Evolutionary conservation across 2,797 vertebrate species (phyloP), one percentile per base, ranked within the genome.

Genomic region (Sebastiscus albofasciatus): DNA sequence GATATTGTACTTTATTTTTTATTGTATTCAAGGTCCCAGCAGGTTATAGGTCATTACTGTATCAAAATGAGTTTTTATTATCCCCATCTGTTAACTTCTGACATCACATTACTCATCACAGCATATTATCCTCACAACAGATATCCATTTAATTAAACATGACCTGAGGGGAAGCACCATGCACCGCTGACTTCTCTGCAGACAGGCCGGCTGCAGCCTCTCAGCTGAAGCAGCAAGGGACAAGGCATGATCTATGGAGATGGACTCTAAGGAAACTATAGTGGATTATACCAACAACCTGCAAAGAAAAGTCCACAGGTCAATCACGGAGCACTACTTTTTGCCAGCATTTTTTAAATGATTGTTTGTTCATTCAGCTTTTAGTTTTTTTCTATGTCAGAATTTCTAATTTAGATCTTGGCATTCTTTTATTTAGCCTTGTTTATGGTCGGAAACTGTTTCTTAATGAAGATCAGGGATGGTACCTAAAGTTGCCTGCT

Each of bases 61-160:
- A 13, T 69, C 4, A 61, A 13, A 74, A 73, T 39, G 3, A 68
- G 4, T 61, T 71, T 69, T 60, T 24, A 54, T 52, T 33, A 68
- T 67, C 16, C 16, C 55, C 20, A 62, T 65, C 11, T 82, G 27
- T 26, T 46, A 77, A 13, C 61, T 56, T 65, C 9, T 74, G 55
- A 77, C 77, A 10, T 24, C 22, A 11, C 59, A 69, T 77, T 62
- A 75, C 61, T 90, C 75, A 83, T 79, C 65, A 36, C 61, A 74
- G 39, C 31, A 67, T 86, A 74, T 75, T 74, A 22, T 83, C 80
- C 66, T 82, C 85, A 85, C 83, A 52, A 58, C 80, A 91, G 90
- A 77, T 72, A 89, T 86, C 80, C 79, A 27, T 90, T 94, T 87
- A 94, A 94, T 94, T 92, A 93, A 93, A 92, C 89, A 94, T 93